A percentile compares a stretch with the other conserved stretches of the same genome.
Conservation (phyloP, 2,888 invertebrate genomes). For the Notocelia uddmanniana region DNA sequence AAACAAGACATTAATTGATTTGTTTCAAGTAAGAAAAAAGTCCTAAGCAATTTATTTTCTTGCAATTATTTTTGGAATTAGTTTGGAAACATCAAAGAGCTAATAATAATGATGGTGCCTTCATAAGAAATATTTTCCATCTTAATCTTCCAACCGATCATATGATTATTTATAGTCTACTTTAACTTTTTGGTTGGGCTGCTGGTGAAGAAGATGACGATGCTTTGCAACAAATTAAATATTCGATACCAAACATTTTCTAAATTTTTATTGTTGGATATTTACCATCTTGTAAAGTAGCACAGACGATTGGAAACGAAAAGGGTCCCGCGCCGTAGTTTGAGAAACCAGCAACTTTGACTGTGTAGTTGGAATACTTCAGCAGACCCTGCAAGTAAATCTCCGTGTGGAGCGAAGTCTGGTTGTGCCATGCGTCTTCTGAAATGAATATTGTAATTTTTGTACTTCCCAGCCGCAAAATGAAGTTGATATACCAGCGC, state of each 20-base stretch:
- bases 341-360: conserved; percentile 93
- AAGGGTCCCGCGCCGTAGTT: conserved; percentile 93
- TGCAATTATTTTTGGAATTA: too few relatives aligned
- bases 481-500: too few relatives aligned
- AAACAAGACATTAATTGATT: not conserved
- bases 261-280: not conserved
- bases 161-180: too few relatives aligned
- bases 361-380: conserved; percentile 95
- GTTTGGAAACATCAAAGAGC: too few relatives aligned
- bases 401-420: conserved; percentile 89
- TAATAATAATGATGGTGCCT: too few relatives aligned
- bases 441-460: conserved; percentile 47
- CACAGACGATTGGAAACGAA: conserved; percentile 91
- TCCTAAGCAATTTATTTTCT: too few relatives aligned
- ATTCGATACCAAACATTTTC: not conserved
- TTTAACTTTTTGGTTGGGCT: too few relatives aligned
- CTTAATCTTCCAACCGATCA: too few relatives aligned
- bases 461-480: not conserved
- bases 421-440: conserved; percentile 79
- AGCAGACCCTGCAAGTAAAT: conserved; percentile 91
- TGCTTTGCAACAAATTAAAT: too few relatives aligned
- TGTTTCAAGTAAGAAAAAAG: not conserved
- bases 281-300: conserved; percentile 93
- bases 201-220: too few relatives aligned
- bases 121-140: too few relatives aligned